Conservation (phyloP, 1,140 invertebrate species). For the Temnothorax curvispinosus region DNA sequence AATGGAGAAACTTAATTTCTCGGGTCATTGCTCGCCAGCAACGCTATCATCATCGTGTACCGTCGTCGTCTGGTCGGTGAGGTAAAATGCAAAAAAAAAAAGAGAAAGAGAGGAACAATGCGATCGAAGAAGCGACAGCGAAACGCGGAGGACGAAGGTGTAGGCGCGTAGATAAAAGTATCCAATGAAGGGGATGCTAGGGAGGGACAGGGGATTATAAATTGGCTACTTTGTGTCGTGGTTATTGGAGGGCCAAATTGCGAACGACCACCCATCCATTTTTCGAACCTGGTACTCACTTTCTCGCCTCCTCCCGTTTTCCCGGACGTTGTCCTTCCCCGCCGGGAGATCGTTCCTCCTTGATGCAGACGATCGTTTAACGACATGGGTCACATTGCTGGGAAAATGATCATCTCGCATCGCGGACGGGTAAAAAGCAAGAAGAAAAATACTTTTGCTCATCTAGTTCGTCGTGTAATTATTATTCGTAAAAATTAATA, state of each 20-base stretch:
- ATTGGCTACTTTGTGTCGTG: constrained; percentile 78
- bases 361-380: constrained; percentile 46
- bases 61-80: constrained; percentile 50
- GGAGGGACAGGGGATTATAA: constrained; percentile 75
- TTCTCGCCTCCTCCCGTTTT: constrained; percentile 67
- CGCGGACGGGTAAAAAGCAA: neutral
- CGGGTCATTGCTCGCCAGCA: constrained; percentile 66
- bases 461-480: neutral
- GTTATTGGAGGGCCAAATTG: constrained; percentile 79
- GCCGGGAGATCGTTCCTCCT: constrained; percentile 23
- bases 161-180: constrained; percentile 68
- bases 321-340: constrained; percentile 59
- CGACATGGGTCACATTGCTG: neutral
- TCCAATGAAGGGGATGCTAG: constrained; percentile 31
- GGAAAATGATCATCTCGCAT: neutral
- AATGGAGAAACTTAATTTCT: constrained; percentile 75
- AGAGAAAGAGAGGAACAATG: neutral
- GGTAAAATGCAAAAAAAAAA: constrained; percentile 34
- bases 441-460: constrained; percentile 1
- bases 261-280: constrained; percentile 79
- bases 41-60: constrained; percentile 61
- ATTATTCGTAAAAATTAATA: neutral
- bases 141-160: constrained; percentile 4
- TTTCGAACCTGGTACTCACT: constrained; percentile 64
- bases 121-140: neutral